These are phyloP conservation scores for Brachionus asplanchnoidis DNA, from an alignment of 1,140 invertebrate genomes.

Conservation along the genomic window DNA sequence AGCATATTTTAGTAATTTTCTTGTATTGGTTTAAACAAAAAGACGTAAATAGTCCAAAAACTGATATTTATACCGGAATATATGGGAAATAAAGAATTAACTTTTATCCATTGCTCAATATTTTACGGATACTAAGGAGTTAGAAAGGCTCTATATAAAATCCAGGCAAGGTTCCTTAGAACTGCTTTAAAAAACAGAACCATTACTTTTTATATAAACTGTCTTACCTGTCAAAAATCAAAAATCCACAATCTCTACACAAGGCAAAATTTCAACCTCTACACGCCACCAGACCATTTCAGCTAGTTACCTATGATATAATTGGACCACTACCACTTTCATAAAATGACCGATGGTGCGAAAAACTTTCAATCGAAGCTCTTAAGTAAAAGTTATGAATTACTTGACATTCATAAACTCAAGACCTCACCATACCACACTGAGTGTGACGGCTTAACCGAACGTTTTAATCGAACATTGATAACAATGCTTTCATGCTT, in stretches of 20 bases:
- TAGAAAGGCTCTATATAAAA: not conserved
- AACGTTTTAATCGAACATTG: conserved; percentile 15
- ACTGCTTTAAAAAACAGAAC: not conserved
- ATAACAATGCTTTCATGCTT: not conserved
- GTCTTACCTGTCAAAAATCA: conserved; percentile 31
- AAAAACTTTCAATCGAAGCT: too few relatives aligned
- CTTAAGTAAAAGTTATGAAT: too few relatives aligned
- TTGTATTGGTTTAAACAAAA: conserved; percentile 1
- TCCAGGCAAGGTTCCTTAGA: not conserved
- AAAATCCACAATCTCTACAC: not conserved
- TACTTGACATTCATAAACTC: too few relatives aligned
- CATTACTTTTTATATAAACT: not conserved
- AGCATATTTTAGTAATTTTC: not conserved
- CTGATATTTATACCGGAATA: not conserved
- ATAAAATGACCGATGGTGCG: not conserved
- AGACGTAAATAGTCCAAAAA: not conserved
- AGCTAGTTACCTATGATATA: too few relatives aligned
- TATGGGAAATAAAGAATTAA: not conserved
- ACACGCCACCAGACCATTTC: not conserved
- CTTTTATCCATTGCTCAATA: not conserved
- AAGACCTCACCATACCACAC: too few relatives aligned
- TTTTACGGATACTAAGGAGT: conserved; percentile 10
- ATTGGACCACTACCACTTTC: conserved; percentile 44
- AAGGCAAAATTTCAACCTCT: not conserved
- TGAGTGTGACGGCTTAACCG: not conserved